phyloP scores from a whole-genome alignment of 1,140 invertebrate genomes.

The Acyrthosiphon pisum region DNA sequence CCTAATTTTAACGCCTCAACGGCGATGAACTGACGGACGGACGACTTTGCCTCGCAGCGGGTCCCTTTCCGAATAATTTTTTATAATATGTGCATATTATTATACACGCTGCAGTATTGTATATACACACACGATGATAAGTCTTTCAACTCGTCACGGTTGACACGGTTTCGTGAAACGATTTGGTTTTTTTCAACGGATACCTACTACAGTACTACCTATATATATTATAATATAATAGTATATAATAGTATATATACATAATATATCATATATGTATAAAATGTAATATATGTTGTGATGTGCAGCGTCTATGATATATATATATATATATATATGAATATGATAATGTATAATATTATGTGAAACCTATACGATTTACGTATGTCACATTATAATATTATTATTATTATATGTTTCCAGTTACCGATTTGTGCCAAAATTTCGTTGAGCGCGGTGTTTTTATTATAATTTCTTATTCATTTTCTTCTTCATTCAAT shows the following conservation, averaged over 20 bases:
- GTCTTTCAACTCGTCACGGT: constrained; percentile 35
- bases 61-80: not conserved
- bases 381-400: not conserved
- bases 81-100: not conserved
- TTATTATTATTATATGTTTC: not conserved
- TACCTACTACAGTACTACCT: not conserved
- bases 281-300: not conserved
- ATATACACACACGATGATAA: not conserved
- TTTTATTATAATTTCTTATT: not conserved
- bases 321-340: not conserved
- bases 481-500: not conserved
- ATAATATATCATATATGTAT: no score
- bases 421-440: not conserved
- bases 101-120: not conserved
- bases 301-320: not conserved
- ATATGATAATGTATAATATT: not conserved
- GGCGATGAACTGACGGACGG: not conserved
- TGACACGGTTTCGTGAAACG: constrained; percentile 23
- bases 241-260: not conserved
- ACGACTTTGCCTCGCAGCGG: not conserved
- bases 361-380: not conserved
- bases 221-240: not conserved
- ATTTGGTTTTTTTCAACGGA: not conserved
- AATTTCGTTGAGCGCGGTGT: not conserved
- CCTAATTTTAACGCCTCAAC: constrained; percentile 37